Conservation (phyloP, 2,113 vertebrate species). For the Bungarus multicinctus region DNA sequence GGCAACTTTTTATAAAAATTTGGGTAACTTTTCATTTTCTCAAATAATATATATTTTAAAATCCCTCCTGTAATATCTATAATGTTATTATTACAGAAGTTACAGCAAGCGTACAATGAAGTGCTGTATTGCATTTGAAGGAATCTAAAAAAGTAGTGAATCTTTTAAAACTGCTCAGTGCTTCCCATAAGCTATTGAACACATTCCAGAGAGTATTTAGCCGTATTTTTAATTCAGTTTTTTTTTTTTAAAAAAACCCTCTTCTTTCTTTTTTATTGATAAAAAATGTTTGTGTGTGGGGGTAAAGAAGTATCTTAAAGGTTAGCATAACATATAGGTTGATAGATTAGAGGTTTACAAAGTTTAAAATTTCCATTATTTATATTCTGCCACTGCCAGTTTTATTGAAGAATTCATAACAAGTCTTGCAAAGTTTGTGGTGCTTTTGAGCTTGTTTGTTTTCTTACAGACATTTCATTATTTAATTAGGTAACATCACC, state of each 20-base stretch:
- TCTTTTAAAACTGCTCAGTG: not conserved
- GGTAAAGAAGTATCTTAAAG: not conserved
- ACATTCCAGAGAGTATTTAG: not conserved
- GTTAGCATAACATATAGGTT: not conserved
- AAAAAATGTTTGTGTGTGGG: not conserved
- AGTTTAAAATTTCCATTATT: not conserved
- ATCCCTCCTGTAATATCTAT: not conserved
- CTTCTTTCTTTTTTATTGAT: not conserved
- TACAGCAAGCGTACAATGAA: not conserved
- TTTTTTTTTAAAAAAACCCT: not conserved
- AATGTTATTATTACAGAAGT: not conserved
- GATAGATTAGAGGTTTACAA: not conserved
- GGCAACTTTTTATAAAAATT: not conserved
- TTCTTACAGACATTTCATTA: not conserved
- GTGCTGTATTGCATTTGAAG: not conserved
- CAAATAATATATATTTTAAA: not conserved
- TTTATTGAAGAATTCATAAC: not conserved
- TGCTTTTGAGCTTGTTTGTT: not conserved
- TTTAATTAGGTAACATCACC: not conserved
- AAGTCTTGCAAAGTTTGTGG: not conserved
- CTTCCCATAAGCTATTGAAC: not conserved
- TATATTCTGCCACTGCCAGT: not conserved
- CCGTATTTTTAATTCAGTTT: not conserved
- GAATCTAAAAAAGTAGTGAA: not conserved
- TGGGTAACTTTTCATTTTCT: constrained; percentile 9